These are phyloP conservation scores for Drosophila acutilabella DNA, from an alignment of 2,888 invertebrate genomes.

Conservation along the genomic window DNA sequence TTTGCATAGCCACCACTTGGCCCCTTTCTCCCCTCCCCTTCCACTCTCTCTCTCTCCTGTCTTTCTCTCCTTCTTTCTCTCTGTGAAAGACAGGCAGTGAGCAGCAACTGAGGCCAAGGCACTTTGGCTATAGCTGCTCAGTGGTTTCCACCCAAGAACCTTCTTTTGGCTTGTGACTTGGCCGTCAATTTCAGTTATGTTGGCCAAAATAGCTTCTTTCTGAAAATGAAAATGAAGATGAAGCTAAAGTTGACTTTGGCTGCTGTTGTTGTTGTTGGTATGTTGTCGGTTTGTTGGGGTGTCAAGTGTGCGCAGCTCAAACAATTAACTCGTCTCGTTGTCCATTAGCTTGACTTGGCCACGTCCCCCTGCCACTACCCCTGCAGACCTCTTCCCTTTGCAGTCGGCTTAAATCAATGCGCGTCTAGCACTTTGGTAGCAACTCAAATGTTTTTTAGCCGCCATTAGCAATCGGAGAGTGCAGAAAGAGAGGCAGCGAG, in stretches of 20 bases:
- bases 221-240: constrained; percentile 8
- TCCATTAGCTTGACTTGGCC: constrained; percentile 59
- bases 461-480: constrained; percentile 23
- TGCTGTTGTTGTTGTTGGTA: too few relatives aligned
- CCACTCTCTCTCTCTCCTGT: constrained; percentile 1
- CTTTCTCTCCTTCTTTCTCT: background rate
- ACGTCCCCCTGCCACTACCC: background rate
- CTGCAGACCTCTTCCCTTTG: background rate
- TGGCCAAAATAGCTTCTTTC: constrained; percentile 65
- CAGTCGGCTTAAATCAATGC: constrained; percentile 67
- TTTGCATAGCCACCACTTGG: constrained; percentile 80
- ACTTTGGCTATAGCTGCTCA: constrained; percentile 23
- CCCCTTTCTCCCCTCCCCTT: background rate
- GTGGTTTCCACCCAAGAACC: constrained; percentile 35
- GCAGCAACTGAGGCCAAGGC: constrained; percentile 30
- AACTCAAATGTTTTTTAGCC: constrained; percentile 33
- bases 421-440: constrained; percentile 59
- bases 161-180: constrained; percentile 43
- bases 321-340: constrained; percentile 76
- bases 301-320: constrained; percentile 69
- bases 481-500: constrained; percentile 18
- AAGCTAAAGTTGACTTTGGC: constrained; percentile 4
- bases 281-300: constrained; percentile 16
- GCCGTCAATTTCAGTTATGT: constrained; percentile 72
- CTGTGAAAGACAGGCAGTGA: constrained; percentile 13